Base-by-base conservation (phyloP, 2,113 vertebrate species). In the Tympanuchus pallidicinctus region DNA sequence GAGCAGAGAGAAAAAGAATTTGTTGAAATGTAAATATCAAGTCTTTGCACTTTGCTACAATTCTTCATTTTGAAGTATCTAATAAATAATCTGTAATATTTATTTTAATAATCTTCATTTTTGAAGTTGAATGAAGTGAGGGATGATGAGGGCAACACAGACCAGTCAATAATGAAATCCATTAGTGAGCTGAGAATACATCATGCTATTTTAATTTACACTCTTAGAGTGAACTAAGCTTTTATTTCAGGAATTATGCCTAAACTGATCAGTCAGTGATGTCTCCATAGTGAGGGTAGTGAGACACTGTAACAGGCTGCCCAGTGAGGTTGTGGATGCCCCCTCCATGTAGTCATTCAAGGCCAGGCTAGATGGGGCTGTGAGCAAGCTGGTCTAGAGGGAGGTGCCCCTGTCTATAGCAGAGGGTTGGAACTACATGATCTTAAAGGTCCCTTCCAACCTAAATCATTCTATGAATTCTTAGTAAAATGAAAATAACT, bases 181-280 rank as follows among this genome's bases (percentile, higher is more conserved):
- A 56, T 2, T 0, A 0, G 21, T 15, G 17, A 77, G 4, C 5
- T 57, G 18, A 70, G n/a, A 65, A 83, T 3, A 0, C 3, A 11
- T 47, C 57, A 48, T 10, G 2, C 3, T 65, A 63, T 81, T 59
- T 11, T 45, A 36, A 13, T 25, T 74, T 45, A 59, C 3, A 40
- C 27, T 11, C 18, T 30, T 9, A 34, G 34, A 60, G 27, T 6
- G 5, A 6, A 21, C 16, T 21, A 0, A 5, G 22, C 4, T 30
- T 77, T 81, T 43, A 21, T 47, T 27, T 59, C 22, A 32, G 24
- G 69, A 48, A 36, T 19, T 34, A 13, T 47, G 14, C 13, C n/a
- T 32, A 16, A n/a, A 10, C 9, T 45, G 11, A 71, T 21, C 40
- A 30, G 2, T 19, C 59, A 74, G 61, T 11, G 2, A 47, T 13